Percentiles rank a stretch among this genome's conserved stretches.
Evolutionary conservation across 2,113 vertebrate genomes (phyloP).

Genomic region (Ovis aries): ARS-UI_Ramb_v3.0 NC_056072.1:11232501-11233000

Average conservation of each 20-base stretch:
- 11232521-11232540: neutral
- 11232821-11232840: neutral
- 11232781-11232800: neutral
- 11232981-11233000: conserved; percentile 90
- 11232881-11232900: neutral
- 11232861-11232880: neutral
- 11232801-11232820: neutral
- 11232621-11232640: neutral
- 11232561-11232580: neutral
- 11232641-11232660: neutral
- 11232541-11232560: neutral
- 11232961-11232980: conserved; percentile 97
- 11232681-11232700: neutral
- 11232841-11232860: neutral
- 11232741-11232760: neutral
- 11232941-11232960: conserved; percentile 79
- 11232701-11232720: neutral
- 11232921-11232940: neutral
- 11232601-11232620: neutral
- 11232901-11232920: neutral
- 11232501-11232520: neutral
- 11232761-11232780: neutral
- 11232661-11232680: neutral
- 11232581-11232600: neutral
- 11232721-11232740: neutral